A percentile compares a stretch with the other conserved stretches of the same genome.
Evolutionary conservation across 2,888 invertebrate genomes (phyloP).

Genomic region (Phania funesta): DNA sequence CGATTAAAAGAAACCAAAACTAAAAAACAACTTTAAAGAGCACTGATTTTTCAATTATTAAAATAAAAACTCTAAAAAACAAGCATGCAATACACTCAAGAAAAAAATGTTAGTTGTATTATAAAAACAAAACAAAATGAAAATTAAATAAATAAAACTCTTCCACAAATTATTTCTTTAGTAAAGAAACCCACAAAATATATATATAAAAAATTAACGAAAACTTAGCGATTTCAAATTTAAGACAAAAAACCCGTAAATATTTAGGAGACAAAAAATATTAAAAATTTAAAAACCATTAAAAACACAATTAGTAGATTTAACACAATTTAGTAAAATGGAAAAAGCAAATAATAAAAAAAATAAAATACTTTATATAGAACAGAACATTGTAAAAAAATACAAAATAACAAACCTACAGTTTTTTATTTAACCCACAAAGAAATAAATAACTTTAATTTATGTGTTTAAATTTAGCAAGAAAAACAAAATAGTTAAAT

Average conservation of each 20-base stretch:
- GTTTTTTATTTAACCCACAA: conserved; percentile 66
- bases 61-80: conserved; percentile 66
- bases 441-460: conserved; percentile 30
- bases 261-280: conserved; percentile 59
- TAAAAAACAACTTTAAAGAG: conserved; percentile 67
- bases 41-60: conserved; percentile 69
- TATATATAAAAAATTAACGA: conserved; percentile 55
- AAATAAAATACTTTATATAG: conserved; percentile 19
- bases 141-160: conserved; percentile 61
- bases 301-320: conserved; percentile 68
- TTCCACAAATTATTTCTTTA: conserved; percentile 70
- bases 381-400: conserved; percentile 58
- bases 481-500: conserved; percentile 51
- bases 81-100: conserved; percentile 67
- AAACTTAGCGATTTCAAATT: conserved; percentile 67
- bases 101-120: conserved; percentile 64
- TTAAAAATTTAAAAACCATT: conserved; percentile 28
- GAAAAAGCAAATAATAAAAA: conserved; percentile 6
- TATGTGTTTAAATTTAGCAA: conserved; percentile 7
- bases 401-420: conserved; percentile 40
- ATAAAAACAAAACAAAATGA: conserved; percentile 51
- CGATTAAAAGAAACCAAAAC: conserved; percentile 55
- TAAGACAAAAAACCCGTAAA: conserved; percentile 61
- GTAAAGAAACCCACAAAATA: conserved; percentile 66
- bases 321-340: conserved; percentile 64